phyloP scores from a whole-genome alignment of 2,113 vertebrate species.

The Peromyscus polionotus region DNA sequence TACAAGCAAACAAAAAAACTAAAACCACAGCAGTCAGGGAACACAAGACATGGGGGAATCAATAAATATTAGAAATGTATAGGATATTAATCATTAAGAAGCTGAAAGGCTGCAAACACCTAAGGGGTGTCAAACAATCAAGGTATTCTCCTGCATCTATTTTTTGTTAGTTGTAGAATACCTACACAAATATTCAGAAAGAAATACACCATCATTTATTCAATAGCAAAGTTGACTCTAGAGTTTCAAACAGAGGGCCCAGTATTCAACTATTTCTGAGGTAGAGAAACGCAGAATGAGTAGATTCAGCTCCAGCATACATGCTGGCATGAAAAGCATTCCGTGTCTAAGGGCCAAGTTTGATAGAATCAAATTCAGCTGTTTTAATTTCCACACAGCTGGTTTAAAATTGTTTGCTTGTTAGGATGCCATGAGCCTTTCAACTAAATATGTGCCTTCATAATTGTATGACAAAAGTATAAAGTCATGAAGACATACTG shows the following conservation, averaged over 20 bases:
- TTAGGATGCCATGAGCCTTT: constrained; percentile 78
- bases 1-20: neutral
- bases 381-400: constrained; percentile 79
- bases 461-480: constrained; percentile 75
- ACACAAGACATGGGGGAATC: neutral
- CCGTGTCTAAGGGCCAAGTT: constrained; percentile 61
- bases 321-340: constrained; percentile 50
- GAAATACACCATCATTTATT: constrained; percentile 55
- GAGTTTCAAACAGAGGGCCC: constrained; percentile 44
- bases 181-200: constrained; percentile 12
- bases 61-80: neutral
- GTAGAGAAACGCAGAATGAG: neutral
- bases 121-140: neutral
- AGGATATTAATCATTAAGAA: neutral
- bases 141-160: neutral
- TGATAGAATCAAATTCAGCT: constrained; percentile 77
- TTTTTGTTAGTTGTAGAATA: constrained; percentile 52
- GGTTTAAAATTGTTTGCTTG: constrained; percentile 75
- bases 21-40: neutral
- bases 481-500: constrained; percentile 51
- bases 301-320: constrained; percentile 60
- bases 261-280: constrained; percentile 71
- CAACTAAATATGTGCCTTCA: constrained; percentile 65
- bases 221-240: constrained; percentile 61
- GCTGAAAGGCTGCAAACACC: constrained; percentile 21